phyloP scores from a whole-genome alignment of 2,888 invertebrate species.

The Taenaris catops region DNA sequence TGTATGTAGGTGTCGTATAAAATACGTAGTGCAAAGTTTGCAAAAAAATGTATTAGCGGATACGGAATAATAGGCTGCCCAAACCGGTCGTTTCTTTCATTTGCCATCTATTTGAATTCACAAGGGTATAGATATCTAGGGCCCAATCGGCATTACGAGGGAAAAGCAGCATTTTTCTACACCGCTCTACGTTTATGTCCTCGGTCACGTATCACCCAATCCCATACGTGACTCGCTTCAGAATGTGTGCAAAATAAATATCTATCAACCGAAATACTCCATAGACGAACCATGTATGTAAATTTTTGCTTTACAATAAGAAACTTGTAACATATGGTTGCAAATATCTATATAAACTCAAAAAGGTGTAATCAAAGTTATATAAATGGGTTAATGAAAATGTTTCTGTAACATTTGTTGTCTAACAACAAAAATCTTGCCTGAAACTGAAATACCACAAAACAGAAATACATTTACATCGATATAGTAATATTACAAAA shows the following conservation, averaged over 20 bases:
- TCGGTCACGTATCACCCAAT: slow-evolving; percentile 36
- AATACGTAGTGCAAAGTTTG: too few species aligned
- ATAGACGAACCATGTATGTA: slow-evolving; percentile 33
- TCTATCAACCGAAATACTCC: slow-evolving; percentile 40
- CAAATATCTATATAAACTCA: too few species aligned
- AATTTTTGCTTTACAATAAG: slow-evolving; percentile 19
- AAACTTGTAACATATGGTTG: slow-evolving; percentile 9
- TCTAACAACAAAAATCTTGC: slow-evolving; percentile 8
- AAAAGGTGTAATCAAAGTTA: too few species aligned
- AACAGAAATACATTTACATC: too few species aligned
- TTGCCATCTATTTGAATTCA: slow-evolving; percentile 26
- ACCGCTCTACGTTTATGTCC: slow-evolving; percentile 26
- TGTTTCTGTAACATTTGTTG: too few species aligned
- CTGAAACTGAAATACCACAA: too few species aligned
- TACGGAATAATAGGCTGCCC: slow-evolving; percentile 17
- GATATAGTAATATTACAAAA: too few species aligned
- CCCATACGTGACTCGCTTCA: slow-evolving; percentile 33
- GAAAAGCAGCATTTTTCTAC: slow-evolving; percentile 26
- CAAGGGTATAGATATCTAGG: slow-evolving; percentile 23
- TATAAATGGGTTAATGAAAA: too few species aligned
- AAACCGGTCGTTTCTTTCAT: slow-evolving; percentile 20
- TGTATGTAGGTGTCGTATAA: too few species aligned
- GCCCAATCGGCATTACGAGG: slow-evolving; percentile 25
- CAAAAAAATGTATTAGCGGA: slow-evolving; percentile 10
- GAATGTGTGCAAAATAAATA: slow-evolving; percentile 36